Evolutionary conservation across 2,888 invertebrate genomes (phyloP).

Genomic region (Scaptomyza tumidula): DNA sequence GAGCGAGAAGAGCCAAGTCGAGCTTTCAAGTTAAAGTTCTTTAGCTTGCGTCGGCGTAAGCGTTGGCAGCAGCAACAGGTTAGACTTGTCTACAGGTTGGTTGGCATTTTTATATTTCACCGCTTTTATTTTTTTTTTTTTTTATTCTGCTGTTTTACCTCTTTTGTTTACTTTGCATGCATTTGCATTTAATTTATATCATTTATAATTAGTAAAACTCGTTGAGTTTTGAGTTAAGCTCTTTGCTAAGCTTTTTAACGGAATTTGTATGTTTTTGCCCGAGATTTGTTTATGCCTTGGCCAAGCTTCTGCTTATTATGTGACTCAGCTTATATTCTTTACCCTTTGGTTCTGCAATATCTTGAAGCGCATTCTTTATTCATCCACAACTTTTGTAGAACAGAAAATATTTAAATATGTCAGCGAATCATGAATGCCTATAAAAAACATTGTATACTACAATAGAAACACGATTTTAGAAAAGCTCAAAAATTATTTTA

Average conservation of each 20-base stretch:
- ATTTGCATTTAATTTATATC: constrained; percentile 45
- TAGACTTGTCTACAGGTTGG: constrained; percentile 74
- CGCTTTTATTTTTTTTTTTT: constrained; percentile 19
- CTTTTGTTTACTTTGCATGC: constrained; percentile 58
- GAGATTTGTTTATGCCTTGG: constrained; percentile 9
- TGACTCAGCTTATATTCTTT: constrained; percentile 35
- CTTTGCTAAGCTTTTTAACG: constrained; percentile 13
- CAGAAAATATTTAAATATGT: constrained; percentile 19
- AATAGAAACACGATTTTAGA: neutral
- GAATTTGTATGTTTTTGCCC: constrained; percentile 5
- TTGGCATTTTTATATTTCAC: constrained; percentile 57
- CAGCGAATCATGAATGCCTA: constrained; percentile 16
- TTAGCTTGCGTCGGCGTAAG: constrained; percentile 63
- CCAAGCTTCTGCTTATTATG: constrained; percentile 27
- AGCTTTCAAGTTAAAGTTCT: constrained; percentile 75
- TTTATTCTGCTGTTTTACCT: constrained; percentile 28
- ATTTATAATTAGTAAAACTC: constrained; percentile 30
- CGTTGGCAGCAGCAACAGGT: constrained; percentile 63
- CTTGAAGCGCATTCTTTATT: constrained; percentile 32
- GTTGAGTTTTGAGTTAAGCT: neutral
- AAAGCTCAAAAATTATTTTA: too few relatives aligned
- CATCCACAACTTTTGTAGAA: constrained; percentile 33
- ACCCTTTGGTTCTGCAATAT: neutral
- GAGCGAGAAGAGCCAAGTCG: constrained; percentile 26
- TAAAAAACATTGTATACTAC: neutral